These are phyloP conservation scores for Chinchilla lanigera DNA, from an alignment of 2,113 vertebrate genomes.

Conservation along the genomic window DNA sequence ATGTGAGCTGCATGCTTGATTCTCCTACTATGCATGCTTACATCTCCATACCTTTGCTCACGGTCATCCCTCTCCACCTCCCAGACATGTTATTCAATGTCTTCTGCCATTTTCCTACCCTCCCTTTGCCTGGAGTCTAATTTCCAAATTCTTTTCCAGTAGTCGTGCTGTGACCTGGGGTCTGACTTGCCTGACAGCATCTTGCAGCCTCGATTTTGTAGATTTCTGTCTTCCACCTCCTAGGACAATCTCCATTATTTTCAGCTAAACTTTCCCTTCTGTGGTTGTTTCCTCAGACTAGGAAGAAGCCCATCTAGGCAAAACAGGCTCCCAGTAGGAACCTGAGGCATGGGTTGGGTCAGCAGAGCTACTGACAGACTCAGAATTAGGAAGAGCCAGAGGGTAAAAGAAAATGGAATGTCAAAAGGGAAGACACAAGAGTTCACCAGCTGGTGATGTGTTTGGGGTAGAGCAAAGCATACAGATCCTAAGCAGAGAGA, in stretches of 20 bases:
- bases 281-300: neutral
- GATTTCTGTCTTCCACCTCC: neutral
- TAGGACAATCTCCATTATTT: neutral
- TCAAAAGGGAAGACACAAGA: neutral
- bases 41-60: neutral
- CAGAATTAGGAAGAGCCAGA: neutral
- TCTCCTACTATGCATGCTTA: accelerated
- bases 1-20: accelerated
- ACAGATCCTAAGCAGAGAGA: neutral
- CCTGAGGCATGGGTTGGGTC: accelerated
- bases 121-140: neutral
- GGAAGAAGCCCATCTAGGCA: neutral
- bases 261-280: neutral
- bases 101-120: no score
- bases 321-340: neutral
- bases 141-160: neutral
- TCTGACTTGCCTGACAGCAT: neutral
- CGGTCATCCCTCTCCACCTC: neutral
- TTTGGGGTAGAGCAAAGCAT: neutral
- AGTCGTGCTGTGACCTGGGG: neutral
- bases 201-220: neutral
- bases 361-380: neutral
- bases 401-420: neutral
- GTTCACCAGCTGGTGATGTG: neutral
- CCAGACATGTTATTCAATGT: neutral